phyloP scores from a whole-genome alignment of 2,113 vertebrate genomes.

The Mastomys natalensis region DNA sequence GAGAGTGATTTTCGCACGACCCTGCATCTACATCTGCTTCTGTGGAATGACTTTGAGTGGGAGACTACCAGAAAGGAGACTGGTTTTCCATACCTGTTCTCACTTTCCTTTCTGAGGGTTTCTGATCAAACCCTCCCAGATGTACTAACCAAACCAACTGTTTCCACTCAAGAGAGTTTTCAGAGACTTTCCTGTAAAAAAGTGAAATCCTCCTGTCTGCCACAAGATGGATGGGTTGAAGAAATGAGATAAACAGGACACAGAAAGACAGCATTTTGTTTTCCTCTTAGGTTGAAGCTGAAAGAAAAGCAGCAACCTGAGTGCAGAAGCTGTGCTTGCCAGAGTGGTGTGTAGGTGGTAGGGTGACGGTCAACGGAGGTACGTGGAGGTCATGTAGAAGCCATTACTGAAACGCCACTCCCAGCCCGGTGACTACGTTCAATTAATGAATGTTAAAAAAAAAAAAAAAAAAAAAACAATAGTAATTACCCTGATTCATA shows the following conservation, averaged over 20 bases:
- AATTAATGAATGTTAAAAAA: background rate
- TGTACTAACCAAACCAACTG: background rate
- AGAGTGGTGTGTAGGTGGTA: background rate
- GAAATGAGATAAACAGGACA: background rate
- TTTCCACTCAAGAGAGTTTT: background rate
- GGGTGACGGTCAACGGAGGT: background rate
- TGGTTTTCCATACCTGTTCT: background rate
- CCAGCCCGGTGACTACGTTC: background rate
- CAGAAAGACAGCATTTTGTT: background rate
- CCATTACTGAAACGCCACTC: background rate
- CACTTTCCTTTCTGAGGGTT: background rate
- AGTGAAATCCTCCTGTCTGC: background rate
- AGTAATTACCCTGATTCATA: background rate
- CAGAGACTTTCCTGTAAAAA: background rate
- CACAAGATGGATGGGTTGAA: background rate
- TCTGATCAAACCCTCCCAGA: background rate
- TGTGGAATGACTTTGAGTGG: background rate
- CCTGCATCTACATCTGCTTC: background rate
- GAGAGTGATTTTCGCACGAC: too few species aligned
- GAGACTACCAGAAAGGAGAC: background rate
- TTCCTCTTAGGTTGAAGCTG: background rate
- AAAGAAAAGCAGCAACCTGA: background rate
- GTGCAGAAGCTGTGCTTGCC: background rate
- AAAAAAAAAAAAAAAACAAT: too few species aligned
- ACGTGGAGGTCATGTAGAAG: background rate